Base-by-base conservation (phyloP, 2,888 invertebrate genomes). In the Lycia hirtaria region DNA sequence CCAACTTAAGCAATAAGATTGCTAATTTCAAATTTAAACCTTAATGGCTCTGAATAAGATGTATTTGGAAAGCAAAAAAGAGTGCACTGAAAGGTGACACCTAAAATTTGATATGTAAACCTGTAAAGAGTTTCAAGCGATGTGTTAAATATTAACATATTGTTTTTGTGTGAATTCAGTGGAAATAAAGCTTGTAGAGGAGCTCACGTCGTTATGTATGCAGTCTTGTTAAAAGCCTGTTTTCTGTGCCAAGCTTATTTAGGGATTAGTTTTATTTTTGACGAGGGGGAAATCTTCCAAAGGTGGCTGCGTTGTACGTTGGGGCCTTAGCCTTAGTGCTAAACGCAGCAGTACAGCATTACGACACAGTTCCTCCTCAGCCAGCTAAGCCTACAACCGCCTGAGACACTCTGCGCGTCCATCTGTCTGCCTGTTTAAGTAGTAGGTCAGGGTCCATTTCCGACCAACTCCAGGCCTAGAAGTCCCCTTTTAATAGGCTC, bases 161-260 rank as follows among this genome's bases (percentile, higher is more conserved):
- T n/a, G 0, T 26, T 14, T 44, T 28, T 37, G 17, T 12, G 19
- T 22, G n/a, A 14, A 1, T 20, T 12, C 7, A 9, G 24, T 9
- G 9, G 15, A 1, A 19, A 9, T 6, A 19, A 33, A 43, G 30
- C 22, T 74, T 73, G 70, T 68, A 72, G 73, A 78, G 68, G 64
- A 26, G 65, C 38, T 37, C 28, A 65, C 71, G 81, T 77, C 26
- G 37, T 84, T 83, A 83, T 83, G 79, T 83, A 83, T 83, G 83
- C 81, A 77, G 72, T 69, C 64, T 65, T 48, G 52, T 19, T 79
- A 81, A 84, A 79, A 76, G 75, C 75, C 78, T 83, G 76, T 76
- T 73, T 80, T 71, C 71, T 74, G 62, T 60, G 64, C 62, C 64
- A 65, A 40, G 41, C 64, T 2, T 20, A 30, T 4, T 26, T 9